These are phyloP conservation scores for Sciaenops ocellatus DNA, from an alignment of 2,797 vertebrate species.

Conservation along the genomic window DNA sequence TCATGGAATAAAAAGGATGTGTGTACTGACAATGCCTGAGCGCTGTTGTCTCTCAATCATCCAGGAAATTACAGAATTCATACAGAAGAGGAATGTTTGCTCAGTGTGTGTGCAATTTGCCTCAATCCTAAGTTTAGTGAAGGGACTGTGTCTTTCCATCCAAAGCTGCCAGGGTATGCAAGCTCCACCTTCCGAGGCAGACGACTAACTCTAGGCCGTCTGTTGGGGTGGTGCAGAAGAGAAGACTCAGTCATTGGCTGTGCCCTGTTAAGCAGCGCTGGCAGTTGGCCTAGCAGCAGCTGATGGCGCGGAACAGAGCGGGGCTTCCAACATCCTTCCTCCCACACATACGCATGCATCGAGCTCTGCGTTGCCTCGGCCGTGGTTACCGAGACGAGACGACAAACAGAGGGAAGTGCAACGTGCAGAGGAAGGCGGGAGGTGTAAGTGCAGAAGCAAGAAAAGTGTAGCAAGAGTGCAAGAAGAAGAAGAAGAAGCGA, in stretches of 20 bases:
- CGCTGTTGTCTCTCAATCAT: not conserved
- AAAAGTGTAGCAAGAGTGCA: conserved; percentile 21
- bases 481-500: not conserved
- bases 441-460: not conserved
- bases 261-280: conserved; percentile 41
- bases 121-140: conserved; percentile 12
- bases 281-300: conserved; percentile 54
- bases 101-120: conserved; percentile 5
- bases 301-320: conserved; percentile 46
- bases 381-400: conserved; percentile 13
- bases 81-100: not conserved
- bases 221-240: conserved; percentile 52
- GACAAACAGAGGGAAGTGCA: not conserved
- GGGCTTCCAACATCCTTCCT: conserved; percentile 59
- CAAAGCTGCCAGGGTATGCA: conserved; percentile 18
- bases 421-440: conserved; percentile 2
- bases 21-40: not conserved
- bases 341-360: conserved; percentile 27
- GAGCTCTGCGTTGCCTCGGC: conserved; percentile 4
- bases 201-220: conserved; percentile 17
- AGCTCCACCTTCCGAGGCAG: conserved; percentile 36
- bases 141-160: conserved; percentile 14
- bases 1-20: not conserved
- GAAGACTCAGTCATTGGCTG: conserved; percentile 60
- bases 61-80: conserved; percentile 8